Evolutionary conservation across 2,888 invertebrate species (phyloP).

Genomic region (Tenodera sinensis): DNA sequence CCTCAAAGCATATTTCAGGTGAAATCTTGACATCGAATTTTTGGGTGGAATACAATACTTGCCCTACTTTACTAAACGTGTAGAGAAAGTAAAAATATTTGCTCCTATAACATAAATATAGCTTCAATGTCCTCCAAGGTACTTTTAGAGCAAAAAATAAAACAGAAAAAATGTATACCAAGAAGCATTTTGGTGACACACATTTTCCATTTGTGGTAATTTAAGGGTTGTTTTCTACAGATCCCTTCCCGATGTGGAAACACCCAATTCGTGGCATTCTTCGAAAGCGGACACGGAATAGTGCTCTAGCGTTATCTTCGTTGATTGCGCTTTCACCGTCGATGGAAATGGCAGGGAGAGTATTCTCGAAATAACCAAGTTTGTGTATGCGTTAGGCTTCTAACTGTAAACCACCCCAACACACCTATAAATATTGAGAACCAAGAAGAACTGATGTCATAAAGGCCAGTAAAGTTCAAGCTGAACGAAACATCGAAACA

Average conservation of each 20-base stretch:
- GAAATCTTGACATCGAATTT: too few relatives aligned
- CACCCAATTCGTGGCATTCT: neutral
- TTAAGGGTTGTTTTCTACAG: neutral
- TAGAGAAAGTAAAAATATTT: too few relatives aligned
- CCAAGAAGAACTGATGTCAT: neutral
- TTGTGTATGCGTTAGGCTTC: neutral
- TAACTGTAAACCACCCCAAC: neutral
- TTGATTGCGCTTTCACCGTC: neutral
- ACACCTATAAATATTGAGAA: neutral
- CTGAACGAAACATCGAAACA: neutral
- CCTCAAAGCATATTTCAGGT: too few relatives aligned
- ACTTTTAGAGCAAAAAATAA: too few relatives aligned
- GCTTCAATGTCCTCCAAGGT: too few relatives aligned
- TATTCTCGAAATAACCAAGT: neutral
- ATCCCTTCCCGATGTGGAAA: neutral
- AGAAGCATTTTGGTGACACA: neutral
- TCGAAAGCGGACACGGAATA: neutral
- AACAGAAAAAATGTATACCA: too few relatives aligned
- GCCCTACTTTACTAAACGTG: too few relatives aligned
- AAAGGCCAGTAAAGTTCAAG: neutral
- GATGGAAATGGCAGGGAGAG: neutral
- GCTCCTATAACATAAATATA: too few relatives aligned
- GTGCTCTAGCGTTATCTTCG: neutral
- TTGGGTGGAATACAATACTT: too few relatives aligned
- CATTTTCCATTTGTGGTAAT: neutral